These are phyloP conservation scores for Palythoa grandis DNA, from an alignment of 92 coral and sea anemone species.

Conservation along the genomic window DNA sequence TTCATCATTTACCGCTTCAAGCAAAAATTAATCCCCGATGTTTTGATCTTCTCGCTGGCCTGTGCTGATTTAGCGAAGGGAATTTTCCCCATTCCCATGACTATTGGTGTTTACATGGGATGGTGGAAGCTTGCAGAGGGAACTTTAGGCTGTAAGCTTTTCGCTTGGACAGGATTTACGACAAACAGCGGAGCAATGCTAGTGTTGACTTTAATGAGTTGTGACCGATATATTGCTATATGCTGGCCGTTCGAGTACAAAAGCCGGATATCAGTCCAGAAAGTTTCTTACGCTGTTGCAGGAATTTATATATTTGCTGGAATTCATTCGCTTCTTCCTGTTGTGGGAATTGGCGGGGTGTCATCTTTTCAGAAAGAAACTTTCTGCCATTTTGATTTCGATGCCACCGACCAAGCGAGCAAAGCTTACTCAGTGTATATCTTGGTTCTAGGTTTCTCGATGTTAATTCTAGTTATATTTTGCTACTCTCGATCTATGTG, in stretches of 20 bases:
- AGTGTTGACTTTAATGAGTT: conserved; percentile 65
- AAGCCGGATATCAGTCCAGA: conserved; percentile 41
- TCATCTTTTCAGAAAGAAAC: conserved; percentile 46
- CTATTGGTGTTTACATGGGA: conserved; percentile 50
- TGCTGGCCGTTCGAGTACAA: conserved; percentile 67
- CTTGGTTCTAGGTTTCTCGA: conserved; percentile 55
- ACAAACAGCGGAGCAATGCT: conserved; percentile 65
- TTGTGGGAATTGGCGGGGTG: conserved; percentile 43
- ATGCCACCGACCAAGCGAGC: conserved; percentile 40
- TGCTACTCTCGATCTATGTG: conserved; percentile 66
- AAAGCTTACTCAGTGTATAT: conserved; percentile 54
- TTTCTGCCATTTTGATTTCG: conserved; percentile 68
- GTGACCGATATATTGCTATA: conserved; percentile 66
- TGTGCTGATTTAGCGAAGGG: conserved; percentile 62
- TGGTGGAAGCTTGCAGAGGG: conserved; percentile 41
- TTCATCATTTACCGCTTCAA: conserved; percentile 65
- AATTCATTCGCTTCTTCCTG: conserved; percentile 52
- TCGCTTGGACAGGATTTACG: conserved; percentile 70
- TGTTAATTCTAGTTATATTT: conserved; percentile 58
- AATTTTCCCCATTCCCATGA: conserved; percentile 65
- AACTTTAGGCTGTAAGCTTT: conserved; percentile 33
- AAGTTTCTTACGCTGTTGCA: conserved; percentile 44
- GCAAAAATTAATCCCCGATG: conserved; percentile 62
- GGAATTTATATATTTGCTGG: conserved; percentile 50
- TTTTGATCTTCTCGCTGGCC: conserved; percentile 61